Evolutionary conservation across 2,113 vertebrate genomes (phyloP).

Genomic region (Cyanocitta stelleri): DNA sequence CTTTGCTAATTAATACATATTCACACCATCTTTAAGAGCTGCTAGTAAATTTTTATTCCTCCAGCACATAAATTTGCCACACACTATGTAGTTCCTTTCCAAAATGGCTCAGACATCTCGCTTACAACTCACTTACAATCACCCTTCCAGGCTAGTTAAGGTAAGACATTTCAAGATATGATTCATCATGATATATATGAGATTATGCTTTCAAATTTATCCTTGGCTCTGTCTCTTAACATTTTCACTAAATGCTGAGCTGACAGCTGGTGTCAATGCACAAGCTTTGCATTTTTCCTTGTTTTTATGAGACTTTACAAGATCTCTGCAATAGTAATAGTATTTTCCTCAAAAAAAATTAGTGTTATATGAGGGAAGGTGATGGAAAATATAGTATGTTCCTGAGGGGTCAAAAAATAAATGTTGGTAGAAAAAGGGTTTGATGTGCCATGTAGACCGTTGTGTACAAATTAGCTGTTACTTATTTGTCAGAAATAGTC

Average conservation of each 20-base stretch:
- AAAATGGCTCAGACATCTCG: background rate
- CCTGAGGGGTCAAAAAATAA: background rate
- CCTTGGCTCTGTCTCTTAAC: conserved; percentile 37
- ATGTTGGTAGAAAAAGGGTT: background rate
- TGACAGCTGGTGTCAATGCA: conserved; percentile 50
- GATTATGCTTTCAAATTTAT: conserved; percentile 58
- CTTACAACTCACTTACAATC: background rate
- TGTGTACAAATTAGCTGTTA: background rate
- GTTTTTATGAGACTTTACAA: background rate
- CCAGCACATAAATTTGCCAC: conserved; percentile 2
- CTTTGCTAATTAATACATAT: conserved; percentile 11
- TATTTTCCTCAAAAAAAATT: background rate
- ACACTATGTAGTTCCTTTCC: background rate
- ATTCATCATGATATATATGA: conserved; percentile 54
- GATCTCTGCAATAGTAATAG: background rate
- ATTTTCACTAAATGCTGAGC: conserved; percentile 59
- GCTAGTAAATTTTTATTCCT: conserved; percentile 44
- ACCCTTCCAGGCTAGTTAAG: conserved; percentile 29
- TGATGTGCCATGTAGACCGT: background rate
- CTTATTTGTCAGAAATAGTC: background rate
- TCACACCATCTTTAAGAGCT: background rate
- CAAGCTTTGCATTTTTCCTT: background rate
- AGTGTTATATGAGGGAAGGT: background rate
- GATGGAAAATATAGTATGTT: background rate
- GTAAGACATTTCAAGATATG: conserved; percentile 41